Base-by-base conservation (phyloP, 2,888 invertebrate genomes). In the Apeira syringaria region DNA sequence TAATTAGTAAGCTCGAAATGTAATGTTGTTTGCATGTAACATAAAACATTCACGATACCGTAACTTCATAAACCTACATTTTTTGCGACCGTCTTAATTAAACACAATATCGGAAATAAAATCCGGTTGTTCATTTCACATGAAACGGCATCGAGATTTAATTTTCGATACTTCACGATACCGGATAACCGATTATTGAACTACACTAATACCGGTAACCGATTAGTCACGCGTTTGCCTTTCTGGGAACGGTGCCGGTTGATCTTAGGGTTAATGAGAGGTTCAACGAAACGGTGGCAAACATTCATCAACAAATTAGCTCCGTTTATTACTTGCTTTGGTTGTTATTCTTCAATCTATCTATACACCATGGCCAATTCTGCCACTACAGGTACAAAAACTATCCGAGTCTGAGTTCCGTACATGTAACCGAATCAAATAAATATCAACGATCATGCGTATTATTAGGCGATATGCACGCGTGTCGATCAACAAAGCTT, bases 81-180 rank as follows among this genome's bases (percentile, higher is more conserved):
- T 25, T 31, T 17, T 5, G 25, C 35, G 20, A 27, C 22, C 17
- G 9, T 20, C 9, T 30, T 42, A 24, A 43, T 37, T 11, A 32
- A 7, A 28, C 10, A 43, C 22, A 17, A 29, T 27, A 44, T 33
- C 37, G 33, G 44, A 44, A 38, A 44, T 34, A 34, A 29, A 44
- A 29, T 44, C 44, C 44, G 38, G 25, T 25, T 30, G 10, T 38
- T 22, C 25, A 28, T 15, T 33, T 33, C 12, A 22, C 12, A 8
- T 30, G 15, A 18, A 37, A 37, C 37, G 43, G 37, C 33, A 37
- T 34, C 6, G 6, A 30, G 18, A 27, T 27, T 18, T 30, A 36
- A 36, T 25, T 41, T n/a, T 7, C 10, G 24, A 6, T 24, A 8
- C 20, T 42, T 31, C 27, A 36, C 28, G 22, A 15, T 18, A 13